Conservation (phyloP, 2,888 invertebrate species). For the Scaptodrosophila latifasciaeformis region DNA sequence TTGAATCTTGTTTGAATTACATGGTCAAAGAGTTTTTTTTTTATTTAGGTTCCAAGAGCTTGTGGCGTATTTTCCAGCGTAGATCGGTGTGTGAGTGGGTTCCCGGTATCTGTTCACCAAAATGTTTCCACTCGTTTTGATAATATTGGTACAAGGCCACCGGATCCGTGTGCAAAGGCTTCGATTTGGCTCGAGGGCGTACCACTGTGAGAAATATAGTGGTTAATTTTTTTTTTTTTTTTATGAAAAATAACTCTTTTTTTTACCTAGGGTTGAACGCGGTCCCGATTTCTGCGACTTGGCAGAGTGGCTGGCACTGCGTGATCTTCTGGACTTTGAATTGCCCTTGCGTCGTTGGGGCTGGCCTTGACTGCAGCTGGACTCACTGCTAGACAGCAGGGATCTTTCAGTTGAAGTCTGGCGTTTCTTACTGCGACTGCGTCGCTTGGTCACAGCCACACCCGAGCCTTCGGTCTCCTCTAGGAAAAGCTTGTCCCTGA, state of each 20-base stretch:
- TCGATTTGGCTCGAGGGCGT: slow-evolving; percentile 31
- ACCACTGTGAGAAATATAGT: slow-evolving; percentile 35
- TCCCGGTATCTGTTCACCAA: slow-evolving; percentile 83
- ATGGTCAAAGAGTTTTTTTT: background rate
- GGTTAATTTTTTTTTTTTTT: background rate
- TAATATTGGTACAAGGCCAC: slow-evolving; percentile 87
- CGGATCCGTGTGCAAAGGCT: slow-evolving; percentile 77
- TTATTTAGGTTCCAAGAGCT: slow-evolving; percentile 77
- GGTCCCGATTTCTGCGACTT: too few relatives aligned
- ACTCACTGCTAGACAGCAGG: slow-evolving; percentile 17
- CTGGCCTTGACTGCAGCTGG: slow-evolving; percentile 1
- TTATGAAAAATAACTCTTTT: slow-evolving; percentile 20
- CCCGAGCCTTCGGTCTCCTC: slow-evolving; percentile 16
- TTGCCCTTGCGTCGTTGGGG: slow-evolving; percentile 15
- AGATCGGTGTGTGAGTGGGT: slow-evolving; percentile 81
- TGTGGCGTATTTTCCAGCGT: slow-evolving; percentile 83
- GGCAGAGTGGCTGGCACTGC: slow-evolving; percentile 30
- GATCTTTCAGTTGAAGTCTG: slow-evolving; percentile 7
- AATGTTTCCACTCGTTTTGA: slow-evolving; percentile 83
- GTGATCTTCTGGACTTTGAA: slow-evolving; percentile 23
- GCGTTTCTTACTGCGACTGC: slow-evolving; percentile 42
- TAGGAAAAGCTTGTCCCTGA: slow-evolving; percentile 44
- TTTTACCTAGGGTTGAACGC: background rate
- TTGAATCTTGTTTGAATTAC: background rate
- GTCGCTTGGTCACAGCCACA: slow-evolving; percentile 3